Conservation (phyloP, 2,113 vertebrate species). For the Holacanthus passer region DNA sequence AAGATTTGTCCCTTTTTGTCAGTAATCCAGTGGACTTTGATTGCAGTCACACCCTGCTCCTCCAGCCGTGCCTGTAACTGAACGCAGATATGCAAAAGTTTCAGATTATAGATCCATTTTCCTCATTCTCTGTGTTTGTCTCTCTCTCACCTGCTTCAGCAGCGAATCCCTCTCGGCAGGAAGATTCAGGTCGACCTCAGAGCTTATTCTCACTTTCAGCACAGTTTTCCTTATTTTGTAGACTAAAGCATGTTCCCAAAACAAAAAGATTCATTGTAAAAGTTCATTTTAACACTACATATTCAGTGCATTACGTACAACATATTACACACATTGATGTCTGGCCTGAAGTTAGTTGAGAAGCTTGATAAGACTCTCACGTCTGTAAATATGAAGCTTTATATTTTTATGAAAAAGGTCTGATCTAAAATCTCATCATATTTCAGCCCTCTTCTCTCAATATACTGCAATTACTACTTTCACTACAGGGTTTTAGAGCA, state of each 20-base stretch:
- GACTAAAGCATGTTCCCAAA: neutral
- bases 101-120: neutral
- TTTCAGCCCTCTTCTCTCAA: too few species aligned
- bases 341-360: too few species aligned
- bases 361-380: too few species aligned
- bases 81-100: neutral
- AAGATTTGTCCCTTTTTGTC: neutral
- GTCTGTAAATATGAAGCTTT: too few species aligned
- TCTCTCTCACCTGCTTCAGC: neutral
- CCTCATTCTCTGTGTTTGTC: neutral
- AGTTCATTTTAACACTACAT: neutral
- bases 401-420: too few species aligned
- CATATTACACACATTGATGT: too few species aligned
- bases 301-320: too few species aligned
- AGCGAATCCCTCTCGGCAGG: neutral
- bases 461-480: too few species aligned
- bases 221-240: neutral
- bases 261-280: neutral
- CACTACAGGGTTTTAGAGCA: too few species aligned
- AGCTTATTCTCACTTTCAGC: neutral
- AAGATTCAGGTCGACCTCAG: neutral
- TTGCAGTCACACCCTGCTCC: neutral
- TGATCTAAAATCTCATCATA: too few species aligned
- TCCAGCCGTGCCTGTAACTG: neutral
- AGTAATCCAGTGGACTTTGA: neutral